These are phyloP conservation scores for Otolemur garnettii DNA, from an alignment of 2,113 vertebrate genomes.

Conservation along the genomic window DNA sequence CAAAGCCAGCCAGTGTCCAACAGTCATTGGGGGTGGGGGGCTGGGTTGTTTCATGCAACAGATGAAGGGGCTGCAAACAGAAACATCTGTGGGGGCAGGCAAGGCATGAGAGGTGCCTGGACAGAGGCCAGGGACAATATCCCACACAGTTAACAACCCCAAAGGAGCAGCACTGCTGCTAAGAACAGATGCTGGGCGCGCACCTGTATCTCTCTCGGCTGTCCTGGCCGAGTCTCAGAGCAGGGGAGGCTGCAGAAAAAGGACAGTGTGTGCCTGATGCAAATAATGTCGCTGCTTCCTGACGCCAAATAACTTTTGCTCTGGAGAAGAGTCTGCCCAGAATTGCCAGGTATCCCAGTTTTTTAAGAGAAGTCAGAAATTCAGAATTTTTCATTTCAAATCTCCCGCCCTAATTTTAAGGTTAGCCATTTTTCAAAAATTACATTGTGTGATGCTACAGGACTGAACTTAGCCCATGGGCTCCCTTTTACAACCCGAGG, in stretches of 20 bases:
- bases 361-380: neutral
- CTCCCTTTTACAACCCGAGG: neutral
- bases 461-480: neutral
- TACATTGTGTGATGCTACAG: neutral
- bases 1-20: neutral
- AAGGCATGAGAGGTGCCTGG: neutral
- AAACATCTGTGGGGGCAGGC: neutral
- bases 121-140: neutral
- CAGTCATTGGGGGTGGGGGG: neutral
- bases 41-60: too few species aligned
- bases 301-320: accelerated
- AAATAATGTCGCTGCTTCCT: neutral
- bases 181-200: neutral
- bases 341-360: neutral
- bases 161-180: neutral
- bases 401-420: neutral
- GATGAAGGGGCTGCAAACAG: neutral
- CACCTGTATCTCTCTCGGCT: accelerated
- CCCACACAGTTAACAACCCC: too few species aligned
- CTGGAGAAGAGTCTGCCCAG: too few species aligned
- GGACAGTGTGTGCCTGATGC: accelerated
- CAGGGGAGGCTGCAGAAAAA: accelerated
- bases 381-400: neutral
- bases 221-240: accelerated
- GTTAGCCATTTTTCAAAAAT: neutral